Percentiles rank a stretch among this genome's conserved stretches.
Evolutionary conservation across 37 sponge, comb jelly and placozoan species (phyloP).

Genomic region (Dysidea cf. avara): DNA sequence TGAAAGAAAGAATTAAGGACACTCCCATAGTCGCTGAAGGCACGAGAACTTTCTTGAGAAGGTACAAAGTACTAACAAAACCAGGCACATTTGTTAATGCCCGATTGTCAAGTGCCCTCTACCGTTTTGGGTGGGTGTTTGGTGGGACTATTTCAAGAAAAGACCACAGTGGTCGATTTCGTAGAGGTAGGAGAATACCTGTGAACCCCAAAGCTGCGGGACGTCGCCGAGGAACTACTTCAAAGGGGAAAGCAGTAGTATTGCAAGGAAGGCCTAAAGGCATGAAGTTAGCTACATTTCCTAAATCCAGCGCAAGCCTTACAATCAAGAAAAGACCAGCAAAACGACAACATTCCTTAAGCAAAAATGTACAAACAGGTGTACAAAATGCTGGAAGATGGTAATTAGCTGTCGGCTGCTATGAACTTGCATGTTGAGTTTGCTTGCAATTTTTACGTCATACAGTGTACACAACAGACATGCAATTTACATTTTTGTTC

Average conservation of each 20-base stretch:
- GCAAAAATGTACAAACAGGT: not conserved
- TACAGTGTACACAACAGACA: too few relatives aligned
- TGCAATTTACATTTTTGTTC: too few relatives aligned
- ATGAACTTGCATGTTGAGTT: too few relatives aligned
- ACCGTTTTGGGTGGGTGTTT: constrained; percentile 18
- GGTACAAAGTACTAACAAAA: not conserved
- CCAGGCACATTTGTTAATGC: not conserved
- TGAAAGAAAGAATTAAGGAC: too few relatives aligned
- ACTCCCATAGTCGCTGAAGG: too few relatives aligned
- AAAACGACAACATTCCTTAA: not conserved
- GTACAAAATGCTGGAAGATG: constrained; percentile 5
- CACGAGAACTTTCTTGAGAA: not conserved
- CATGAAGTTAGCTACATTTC: too few relatives aligned
- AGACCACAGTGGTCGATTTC: not conserved
- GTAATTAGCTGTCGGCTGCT: too few relatives aligned
- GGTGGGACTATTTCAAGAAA: not conserved
- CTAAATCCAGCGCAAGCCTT: not conserved
- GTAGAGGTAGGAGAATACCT: constrained; percentile 1
- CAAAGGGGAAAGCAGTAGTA: constrained; percentile 1
- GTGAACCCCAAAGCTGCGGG: constrained; percentile 6
- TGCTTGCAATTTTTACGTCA: too few relatives aligned
- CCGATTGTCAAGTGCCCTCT: constrained; percentile 1
- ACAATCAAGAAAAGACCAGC: not conserved
- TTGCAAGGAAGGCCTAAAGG: not conserved
- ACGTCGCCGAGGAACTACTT: not conserved